Base-by-base conservation (phyloP, 2,888 invertebrate genomes). In the Sarcophaga carnaria region DNA sequence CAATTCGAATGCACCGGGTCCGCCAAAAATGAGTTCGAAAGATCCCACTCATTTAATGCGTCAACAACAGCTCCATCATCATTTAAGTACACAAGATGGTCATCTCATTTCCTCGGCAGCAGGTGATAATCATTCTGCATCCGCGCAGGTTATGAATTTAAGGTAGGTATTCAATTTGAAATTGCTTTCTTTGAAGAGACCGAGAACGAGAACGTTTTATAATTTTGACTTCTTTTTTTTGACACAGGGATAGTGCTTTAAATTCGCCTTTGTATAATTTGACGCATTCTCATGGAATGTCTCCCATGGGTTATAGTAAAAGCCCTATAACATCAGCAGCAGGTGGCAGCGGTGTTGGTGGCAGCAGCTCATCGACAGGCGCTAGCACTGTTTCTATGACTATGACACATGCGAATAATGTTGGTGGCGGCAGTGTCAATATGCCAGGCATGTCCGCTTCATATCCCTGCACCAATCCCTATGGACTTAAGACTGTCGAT, bases 21-120 rank as follows among this genome's bases (percentile, higher is more conserved):
- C 94, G 70, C 91, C 93, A 76, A 94, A 91, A 76, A 94, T 88
- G 93, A 94, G 94, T 93, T 88, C 95, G 94, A 94, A 94, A 86
- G 92, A 92, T n/a, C 94, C 95, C 90, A 94, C 88, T 49, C 72
- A 88, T 66, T 83, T 89, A 77, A 89, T 89, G 88, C 90, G 89
- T 47, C 88, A 90, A 88, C 88, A 89, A 88, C 89, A 89, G 70
- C 87, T 80, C 49, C 88, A 87, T 70, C 88, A 88, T 86, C 87
- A 88, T 83, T 82, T 84, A 81, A 84, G 71, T 71, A 47, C 84
- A 45, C 87, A 81, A 62, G 87, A 87, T 80, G 84, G 81, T 78
- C 87, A 87, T 84, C 81, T 79, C 49, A 84, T 84, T 47, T 84
- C 87, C 17, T 83, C 86, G 27, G 75, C 78, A 45, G 69, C 76